phyloP scores from a whole-genome alignment of 2,113 vertebrate genomes.

The Sceloporus undulatus region DNA sequence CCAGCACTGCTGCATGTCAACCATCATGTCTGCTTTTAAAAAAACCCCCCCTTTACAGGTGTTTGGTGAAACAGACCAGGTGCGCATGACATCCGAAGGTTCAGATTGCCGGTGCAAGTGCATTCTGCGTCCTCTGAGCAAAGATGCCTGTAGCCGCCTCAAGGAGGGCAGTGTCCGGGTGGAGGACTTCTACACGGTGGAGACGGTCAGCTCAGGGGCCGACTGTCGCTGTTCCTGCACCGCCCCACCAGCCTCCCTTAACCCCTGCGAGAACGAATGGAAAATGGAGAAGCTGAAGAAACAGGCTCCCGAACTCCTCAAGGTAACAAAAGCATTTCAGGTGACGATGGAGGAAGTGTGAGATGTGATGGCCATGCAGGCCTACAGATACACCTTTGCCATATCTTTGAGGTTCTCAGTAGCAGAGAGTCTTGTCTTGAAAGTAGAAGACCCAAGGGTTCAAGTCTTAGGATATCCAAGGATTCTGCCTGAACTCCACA shows the following conservation, averaged over 20 bases:
- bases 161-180: constrained; percentile 81
- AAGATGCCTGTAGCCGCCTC: constrained; percentile 89
- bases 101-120: constrained; percentile 98
- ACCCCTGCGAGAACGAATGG: constrained; percentile 97
- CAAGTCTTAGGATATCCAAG: too few species aligned
- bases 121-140: constrained; percentile 93
- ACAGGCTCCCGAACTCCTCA: constrained; percentile 92
- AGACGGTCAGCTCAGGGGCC: constrained; percentile 92
- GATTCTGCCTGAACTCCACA: too few species aligned
- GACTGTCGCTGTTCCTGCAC: constrained; percentile 97
- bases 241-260: constrained; percentile 92
- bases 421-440: too few species aligned
- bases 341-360: too few species aligned
- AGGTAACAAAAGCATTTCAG: constrained; percentile 77
- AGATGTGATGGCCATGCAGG: too few species aligned
- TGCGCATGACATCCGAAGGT: constrained; percentile 95
- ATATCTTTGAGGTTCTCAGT: too few species aligned
- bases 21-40: too few species aligned
- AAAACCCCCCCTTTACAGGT: constrained; percentile 75
- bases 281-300: constrained; percentile 97
- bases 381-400: too few species aligned
- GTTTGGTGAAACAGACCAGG: constrained; percentile 89
- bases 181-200: constrained; percentile 96
- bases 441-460: too few species aligned
- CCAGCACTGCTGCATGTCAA: too few species aligned